These are phyloP conservation scores for Luehdorfia chinensis DNA, from an alignment of 1,140 invertebrate genomes.

Conservation along the genomic window DNA sequence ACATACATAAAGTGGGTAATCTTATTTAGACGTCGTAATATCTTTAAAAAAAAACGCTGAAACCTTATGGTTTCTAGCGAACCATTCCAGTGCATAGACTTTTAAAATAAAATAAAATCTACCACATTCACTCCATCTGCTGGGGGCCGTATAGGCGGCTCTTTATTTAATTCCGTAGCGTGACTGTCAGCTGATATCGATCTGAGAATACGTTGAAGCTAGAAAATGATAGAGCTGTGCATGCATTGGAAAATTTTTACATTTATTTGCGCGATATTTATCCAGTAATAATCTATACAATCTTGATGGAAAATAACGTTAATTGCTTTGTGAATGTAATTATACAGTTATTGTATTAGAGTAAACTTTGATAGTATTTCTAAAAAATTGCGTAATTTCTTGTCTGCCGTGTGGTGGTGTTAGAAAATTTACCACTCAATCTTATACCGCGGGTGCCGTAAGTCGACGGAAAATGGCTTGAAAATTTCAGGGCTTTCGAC, in stretches of 20 bases:
- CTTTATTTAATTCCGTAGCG: conserved; percentile 1
- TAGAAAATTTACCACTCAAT: too few relatives aligned
- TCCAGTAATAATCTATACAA: conserved; percentile 5
- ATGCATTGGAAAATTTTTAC: not conserved
- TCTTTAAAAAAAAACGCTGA: too few relatives aligned
- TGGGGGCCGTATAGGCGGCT: not conserved
- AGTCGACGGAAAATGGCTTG: too few relatives aligned
- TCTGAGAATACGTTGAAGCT: conserved; percentile 5
- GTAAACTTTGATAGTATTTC: too few relatives aligned
- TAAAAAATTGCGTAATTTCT: too few relatives aligned
- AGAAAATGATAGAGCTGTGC: conserved; percentile 10
- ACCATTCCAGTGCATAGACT: not conserved
- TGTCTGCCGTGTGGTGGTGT: too few relatives aligned
- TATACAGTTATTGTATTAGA: not conserved
- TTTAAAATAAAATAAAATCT: conserved; percentile 1
- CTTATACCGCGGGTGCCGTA: too few relatives aligned
- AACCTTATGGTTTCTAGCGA: too few relatives aligned
- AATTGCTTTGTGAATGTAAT: conserved; percentile 10
- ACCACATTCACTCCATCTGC: not conserved
- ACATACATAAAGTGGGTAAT: too few relatives aligned
- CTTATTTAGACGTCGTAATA: too few relatives aligned
- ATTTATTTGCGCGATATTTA: conserved; percentile 7
- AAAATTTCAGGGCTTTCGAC: too few relatives aligned
- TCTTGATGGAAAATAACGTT: conserved; percentile 6
- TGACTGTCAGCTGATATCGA: conserved; percentile 14